Evolutionary conservation across 1,140 invertebrate species (phyloP), one percentile per base, ranked within the genome.

Genomic region (Pteromalus puparum): DNA sequence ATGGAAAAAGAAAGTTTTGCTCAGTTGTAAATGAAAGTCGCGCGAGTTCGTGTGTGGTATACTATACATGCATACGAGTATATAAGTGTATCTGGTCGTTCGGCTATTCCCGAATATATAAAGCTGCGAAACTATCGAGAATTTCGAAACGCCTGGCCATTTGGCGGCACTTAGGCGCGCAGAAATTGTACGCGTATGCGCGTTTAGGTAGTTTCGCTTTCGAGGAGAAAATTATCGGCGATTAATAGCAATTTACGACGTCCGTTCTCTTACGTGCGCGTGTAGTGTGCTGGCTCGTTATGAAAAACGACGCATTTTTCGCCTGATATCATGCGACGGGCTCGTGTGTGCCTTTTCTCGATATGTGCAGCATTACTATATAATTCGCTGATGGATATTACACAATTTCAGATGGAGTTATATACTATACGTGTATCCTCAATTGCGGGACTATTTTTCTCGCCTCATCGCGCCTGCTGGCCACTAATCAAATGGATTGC

Each of bases 1-100:
- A 74, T 74, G 72, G 68, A 68, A 83, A 83, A 83, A 83, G 75
- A 78, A 83, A 83, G 75, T 78, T 61, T 53, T 21, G 42, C 75
- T 67, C 67, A 9, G 46, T 53, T 28, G 38, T 28, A 24, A 83
- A 83, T 83, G 82, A 83, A 83, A 83, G 82, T 78, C 26, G 24
- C 26, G 34, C 73, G 34, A 7, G 15, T 3, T 13, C 1, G 5
- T 28, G 68, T 24, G 12, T 28, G 21, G 34, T 61, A 18, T 30
- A 30, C 3, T 48, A 46, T 24, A 61, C 74, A 30, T 13, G 21
- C 15, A 24, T 75, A 77, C 48, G 67, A 10, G n/a, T 28, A 1
- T 1, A 28, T 70, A 70, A 13, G 68, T 28, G 67, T 68, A 68
- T 68, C 46, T 61, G 21, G 26, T 46, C 26, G 75, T 61, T 46